Evolutionary conservation across 2,797 vertebrate species (phyloP), one percentile per base, ranked within the genome.

Genomic region (Apogon talboti): DNA sequence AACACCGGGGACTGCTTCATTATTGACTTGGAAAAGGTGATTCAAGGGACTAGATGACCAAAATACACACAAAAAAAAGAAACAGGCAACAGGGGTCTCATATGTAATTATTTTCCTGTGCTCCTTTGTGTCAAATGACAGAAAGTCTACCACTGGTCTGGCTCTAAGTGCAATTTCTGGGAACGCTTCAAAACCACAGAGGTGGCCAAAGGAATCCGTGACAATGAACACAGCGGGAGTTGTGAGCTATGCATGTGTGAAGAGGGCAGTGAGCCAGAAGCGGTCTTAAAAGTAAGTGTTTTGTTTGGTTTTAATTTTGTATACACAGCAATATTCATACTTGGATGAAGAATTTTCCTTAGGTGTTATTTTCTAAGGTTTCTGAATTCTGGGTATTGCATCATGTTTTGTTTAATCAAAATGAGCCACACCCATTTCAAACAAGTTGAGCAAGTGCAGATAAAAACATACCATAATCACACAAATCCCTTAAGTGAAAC

Each of bases 1-100:
- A 94, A 93, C 83, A 84, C 21, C 5, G 90, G 88, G 47, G 94
- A 94, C 87, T 92, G 91, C 79, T 94, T 94, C 87, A 90, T 94
- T 75, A 79, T 94, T 19, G 93, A 92, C 66, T 68, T 94, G 51
- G 92, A 92, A 72, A 81, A 89, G 90, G 94, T 92, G 55, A 88
- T 53, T 3, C 14, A 28, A 28, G 1, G 3, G 4, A 9, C 19
- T 35, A 8, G 1, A 43, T 16, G 13, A 14, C 10, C 15, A 30
- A 1, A 47, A 42, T 38, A 16, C 4, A n/a, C 48, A 50, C 4
- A 30, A n/a, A 5, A 14, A 30, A 50, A 28, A n/a, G 1, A 30
- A 30, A 30, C 10, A n/a, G 12, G 11, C 11, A 19, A 8, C 48
- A 16, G 12, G 28, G 52, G 16, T 56, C 57, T 10, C 9, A 24